Percentiles rank a stretch among this genome's conserved stretches.
Evolutionary conservation across 1,140 invertebrate species (phyloP).

Genomic region (Atta texana): DNA sequence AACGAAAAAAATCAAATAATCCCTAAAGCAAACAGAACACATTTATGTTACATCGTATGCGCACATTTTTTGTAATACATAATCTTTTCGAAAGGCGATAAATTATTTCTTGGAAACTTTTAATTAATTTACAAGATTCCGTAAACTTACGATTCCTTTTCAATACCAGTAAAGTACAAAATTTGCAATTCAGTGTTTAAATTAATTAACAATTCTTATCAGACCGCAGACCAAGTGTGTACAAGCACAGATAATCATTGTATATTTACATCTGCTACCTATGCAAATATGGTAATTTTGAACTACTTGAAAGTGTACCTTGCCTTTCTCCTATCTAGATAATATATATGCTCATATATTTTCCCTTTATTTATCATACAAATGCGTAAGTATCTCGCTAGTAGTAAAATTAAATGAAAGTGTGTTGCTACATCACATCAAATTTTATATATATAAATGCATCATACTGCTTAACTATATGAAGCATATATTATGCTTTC

Average conservation of each 20-base stretch:
- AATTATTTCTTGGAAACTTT: conserved; percentile 7
- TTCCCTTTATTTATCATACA: conserved; percentile 41
- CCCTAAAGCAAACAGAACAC: conserved; percentile 28
- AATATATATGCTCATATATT: conserved; percentile 23
- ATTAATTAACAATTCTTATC: conserved; percentile 18
- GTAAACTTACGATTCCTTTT: not conserved
- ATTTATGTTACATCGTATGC: conserved; percentile 40
- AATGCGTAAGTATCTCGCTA: conserved; percentile 36
- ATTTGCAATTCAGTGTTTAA: conserved; percentile 33
- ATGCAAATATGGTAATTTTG: conserved; percentile 38
- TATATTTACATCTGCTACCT: conserved; percentile 15
- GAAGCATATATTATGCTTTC: conserved; percentile 57
- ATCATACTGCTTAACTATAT: conserved; percentile 50
- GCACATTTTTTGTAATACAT: conserved; percentile 27
- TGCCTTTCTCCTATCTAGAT: conserved; percentile 35
- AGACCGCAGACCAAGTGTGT: conserved; percentile 7
- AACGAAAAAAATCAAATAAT: conserved; percentile 65
- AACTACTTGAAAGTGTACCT: conserved; percentile 52
- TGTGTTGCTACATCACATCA: conserved; percentile 66
- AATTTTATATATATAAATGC: conserved; percentile 65
- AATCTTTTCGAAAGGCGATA: conserved; percentile 26
- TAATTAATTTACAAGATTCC: conserved; percentile 26
- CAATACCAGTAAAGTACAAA: not conserved
- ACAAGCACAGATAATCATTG: conserved; percentile 6
- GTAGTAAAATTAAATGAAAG: conserved; percentile 69